These are phyloP conservation scores for Tokudaia muenninki DNA, from an alignment of 2,797 vertebrate species.

Conservation along the genomic window DNA sequence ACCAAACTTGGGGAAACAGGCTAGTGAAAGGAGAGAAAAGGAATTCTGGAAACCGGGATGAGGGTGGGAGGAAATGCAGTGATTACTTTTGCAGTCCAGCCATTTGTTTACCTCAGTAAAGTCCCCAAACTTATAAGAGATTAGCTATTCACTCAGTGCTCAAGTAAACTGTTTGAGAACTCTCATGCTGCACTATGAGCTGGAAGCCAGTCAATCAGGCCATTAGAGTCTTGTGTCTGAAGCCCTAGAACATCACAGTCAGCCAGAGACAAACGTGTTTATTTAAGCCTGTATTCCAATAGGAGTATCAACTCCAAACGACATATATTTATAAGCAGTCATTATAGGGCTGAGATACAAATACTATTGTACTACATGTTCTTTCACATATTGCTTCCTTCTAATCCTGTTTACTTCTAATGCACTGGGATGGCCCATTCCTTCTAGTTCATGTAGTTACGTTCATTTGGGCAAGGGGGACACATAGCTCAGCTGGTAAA, in stretches of 20 bases:
- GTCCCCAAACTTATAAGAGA: constrained; percentile 81
- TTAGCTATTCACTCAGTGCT: constrained; percentile 83
- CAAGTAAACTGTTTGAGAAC: constrained; percentile 85
- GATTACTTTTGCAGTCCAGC: constrained; percentile 76
- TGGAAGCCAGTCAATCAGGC: constrained; percentile 75
- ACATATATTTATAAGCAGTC: constrained; percentile 53
- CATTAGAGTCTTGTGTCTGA: constrained; percentile 78
- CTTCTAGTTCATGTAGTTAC: constrained; percentile 40
- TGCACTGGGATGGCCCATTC: background rate
- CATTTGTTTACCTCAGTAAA: constrained; percentile 82
- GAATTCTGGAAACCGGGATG: constrained; percentile 47
- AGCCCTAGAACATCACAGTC: constrained; percentile 76
- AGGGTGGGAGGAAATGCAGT: constrained; percentile 68
- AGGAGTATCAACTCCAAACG: constrained; percentile 58
- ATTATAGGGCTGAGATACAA: background rate
- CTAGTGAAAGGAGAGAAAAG: constrained; percentile 3
- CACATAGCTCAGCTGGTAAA: background rate
- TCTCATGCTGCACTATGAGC: constrained; percentile 82
- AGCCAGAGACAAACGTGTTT: constrained; percentile 66
- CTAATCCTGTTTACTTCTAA: constrained; percentile 16
- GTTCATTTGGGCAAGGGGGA: constrained; percentile 24
- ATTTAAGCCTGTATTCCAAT: constrained; percentile 67
- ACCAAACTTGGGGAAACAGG: constrained; percentile 72
- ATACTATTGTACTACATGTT: background rate
- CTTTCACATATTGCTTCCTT: constrained; percentile 24